These are phyloP conservation scores for Crossocerus cetratus DNA, from an alignment of 2,888 invertebrate species.

Conservation along the genomic window DNA sequence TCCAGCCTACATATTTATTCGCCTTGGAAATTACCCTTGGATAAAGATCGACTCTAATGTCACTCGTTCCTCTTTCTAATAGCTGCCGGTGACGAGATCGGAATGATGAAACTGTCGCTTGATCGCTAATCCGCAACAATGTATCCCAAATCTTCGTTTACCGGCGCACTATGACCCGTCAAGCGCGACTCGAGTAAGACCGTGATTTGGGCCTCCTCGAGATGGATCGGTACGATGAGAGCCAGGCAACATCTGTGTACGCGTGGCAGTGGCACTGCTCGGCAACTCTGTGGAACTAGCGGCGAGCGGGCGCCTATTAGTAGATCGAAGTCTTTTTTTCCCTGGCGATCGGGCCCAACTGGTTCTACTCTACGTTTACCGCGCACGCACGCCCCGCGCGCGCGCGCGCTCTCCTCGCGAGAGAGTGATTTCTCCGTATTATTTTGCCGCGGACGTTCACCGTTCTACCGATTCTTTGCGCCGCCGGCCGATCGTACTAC, in stretches of 20 bases:
- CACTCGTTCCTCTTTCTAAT: no score
- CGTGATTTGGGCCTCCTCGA: no score
- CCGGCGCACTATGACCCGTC: no score
- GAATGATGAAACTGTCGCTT: no score
- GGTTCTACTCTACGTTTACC: conserved; percentile 34
- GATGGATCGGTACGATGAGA: no score
- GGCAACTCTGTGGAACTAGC: not conserved
- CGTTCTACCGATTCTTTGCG: conserved; percentile 1
- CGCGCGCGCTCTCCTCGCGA: conserved; percentile 21
- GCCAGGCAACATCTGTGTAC: no score
- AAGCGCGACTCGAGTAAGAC: no score
- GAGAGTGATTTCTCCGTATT: conserved; percentile 34
- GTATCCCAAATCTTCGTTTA: no score
- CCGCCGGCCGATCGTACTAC: not conserved
- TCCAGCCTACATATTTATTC: not conserved
- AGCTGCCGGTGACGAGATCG: no score
- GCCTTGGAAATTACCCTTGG: not conserved
- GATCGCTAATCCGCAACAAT: no score
- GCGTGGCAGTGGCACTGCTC: no score
- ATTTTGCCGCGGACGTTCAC: not conserved
- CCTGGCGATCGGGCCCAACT: conserved; percentile 21
- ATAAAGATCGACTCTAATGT: not conserved
- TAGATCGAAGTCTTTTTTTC: not conserved
- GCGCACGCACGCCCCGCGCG: not conserved
- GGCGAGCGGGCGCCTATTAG: conserved; percentile 7